phyloP scores from a whole-genome alignment of 2,797 vertebrate genomes.

The Delichon dasypus region DNA sequence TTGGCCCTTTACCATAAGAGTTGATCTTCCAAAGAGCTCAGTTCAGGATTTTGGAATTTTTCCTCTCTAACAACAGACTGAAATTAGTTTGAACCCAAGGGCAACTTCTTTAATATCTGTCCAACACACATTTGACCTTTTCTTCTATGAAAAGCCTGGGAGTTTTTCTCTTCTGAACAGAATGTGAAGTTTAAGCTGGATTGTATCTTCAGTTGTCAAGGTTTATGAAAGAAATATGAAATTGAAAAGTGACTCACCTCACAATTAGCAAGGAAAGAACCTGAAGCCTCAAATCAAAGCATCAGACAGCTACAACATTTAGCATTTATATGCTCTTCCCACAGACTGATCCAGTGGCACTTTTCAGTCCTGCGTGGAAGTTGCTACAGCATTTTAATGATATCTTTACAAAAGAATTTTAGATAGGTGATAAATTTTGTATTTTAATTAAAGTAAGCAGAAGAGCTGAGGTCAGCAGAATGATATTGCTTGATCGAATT shows the following conservation, averaged over 20 bases:
- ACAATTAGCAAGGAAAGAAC: slow-evolving; percentile 41
- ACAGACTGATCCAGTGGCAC: background rate
- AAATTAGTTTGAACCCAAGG: slow-evolving; percentile 60
- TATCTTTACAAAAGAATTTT: background rate
- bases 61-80: background rate
- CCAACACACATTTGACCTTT: slow-evolving; percentile 35
- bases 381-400: background rate
- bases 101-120: slow-evolving; percentile 45
- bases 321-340: background rate
- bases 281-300: slow-evolving; percentile 19
- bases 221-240: slow-evolving; percentile 40
- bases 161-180: slow-evolving; percentile 5
- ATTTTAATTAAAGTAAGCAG: slow-evolving; percentile 6
- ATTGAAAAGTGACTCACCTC: slow-evolving; percentile 26
- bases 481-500: background rate
- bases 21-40: background rate
- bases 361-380: background rate
- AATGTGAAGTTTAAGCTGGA: slow-evolving; percentile 15
- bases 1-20: background rate
- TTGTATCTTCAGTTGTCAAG: slow-evolving; percentile 25
- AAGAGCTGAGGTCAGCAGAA: slow-evolving; percentile 28
- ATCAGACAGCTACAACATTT: background rate
- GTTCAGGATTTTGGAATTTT: background rate
- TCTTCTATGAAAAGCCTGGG: background rate
- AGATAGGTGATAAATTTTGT: background rate